These are phyloP conservation scores for Rhinolophus ferrumequinum DNA, from an alignment of 2,113 vertebrate genomes.

Conservation along the genomic window DNA sequence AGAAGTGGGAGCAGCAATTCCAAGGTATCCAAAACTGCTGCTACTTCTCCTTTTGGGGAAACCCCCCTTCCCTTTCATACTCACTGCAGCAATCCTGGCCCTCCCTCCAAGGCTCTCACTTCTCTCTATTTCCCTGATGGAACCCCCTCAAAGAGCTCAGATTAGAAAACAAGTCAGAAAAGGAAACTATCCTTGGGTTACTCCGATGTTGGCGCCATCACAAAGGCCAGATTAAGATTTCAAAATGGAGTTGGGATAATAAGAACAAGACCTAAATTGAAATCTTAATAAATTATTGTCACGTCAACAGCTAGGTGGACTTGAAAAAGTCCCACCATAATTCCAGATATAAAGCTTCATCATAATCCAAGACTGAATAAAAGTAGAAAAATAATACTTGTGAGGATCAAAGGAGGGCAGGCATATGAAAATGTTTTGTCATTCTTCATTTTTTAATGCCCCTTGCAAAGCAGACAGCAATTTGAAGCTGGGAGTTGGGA, in stretches of 20 bases:
- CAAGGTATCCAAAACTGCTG: neutral
- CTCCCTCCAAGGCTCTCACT: neutral
- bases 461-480: neutral
- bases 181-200: neutral
- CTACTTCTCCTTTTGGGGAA: neutral
- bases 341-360: neutral
- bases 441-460: neutral
- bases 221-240: neutral
- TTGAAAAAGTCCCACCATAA: neutral
- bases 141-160: neutral
- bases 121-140: neutral
- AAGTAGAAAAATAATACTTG: neutral
- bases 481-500: neutral
- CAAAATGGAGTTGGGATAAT: neutral
- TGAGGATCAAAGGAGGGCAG: neutral
- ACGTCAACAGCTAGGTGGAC: neutral
- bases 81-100: neutral
- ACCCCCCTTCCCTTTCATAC: neutral
- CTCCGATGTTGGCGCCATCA: neutral
- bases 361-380: neutral
- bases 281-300: slow-evolving; percentile 5
- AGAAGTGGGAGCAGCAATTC: neutral
- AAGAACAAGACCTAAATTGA: neutral
- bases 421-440: neutral
- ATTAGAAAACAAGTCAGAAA: neutral